Percentiles rank a stretch among this genome's conserved stretches.
phyloP scores from a whole-genome alignment of 2,888 invertebrate genomes.

The Dendrolimus houi region DNA sequence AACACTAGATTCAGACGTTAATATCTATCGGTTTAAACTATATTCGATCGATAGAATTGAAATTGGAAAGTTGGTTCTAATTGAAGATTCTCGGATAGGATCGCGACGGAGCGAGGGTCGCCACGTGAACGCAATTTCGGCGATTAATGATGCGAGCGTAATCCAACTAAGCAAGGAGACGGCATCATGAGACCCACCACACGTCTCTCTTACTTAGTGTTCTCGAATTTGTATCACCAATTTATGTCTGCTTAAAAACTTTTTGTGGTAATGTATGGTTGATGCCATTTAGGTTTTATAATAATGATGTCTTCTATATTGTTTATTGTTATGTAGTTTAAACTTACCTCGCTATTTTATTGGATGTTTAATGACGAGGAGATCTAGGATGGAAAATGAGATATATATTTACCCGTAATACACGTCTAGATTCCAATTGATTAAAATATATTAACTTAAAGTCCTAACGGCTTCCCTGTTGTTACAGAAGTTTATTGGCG shows the following conservation, averaged over 20 bases:
- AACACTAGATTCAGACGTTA: conserved; percentile 9
- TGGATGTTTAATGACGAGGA: too few species aligned
- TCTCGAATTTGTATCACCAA: conserved; percentile 28
- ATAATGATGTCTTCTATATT: neutral
- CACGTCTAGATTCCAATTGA: too few species aligned
- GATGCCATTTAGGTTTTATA: neutral
- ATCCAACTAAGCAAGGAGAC: conserved; percentile 63
- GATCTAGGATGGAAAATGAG: too few species aligned
- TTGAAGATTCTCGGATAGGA: conserved; percentile 52
- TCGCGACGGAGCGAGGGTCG: conserved; percentile 16
- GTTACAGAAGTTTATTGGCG: too few species aligned
- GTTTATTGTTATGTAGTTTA: too few species aligned
- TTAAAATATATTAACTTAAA: too few species aligned
- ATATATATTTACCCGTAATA: too few species aligned
- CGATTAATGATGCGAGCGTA: conserved; percentile 70
- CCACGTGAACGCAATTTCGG: conserved; percentile 62
- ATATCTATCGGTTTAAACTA: conserved; percentile 22
- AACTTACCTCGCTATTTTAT: too few species aligned
- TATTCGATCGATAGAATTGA: conserved; percentile 48
- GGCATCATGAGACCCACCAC: conserved; percentile 45
- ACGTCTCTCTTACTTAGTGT: conserved; percentile 41
- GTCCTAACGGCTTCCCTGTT: too few species aligned
- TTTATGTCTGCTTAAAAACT: neutral
- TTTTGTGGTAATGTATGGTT: neutral
- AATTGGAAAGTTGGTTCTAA: conserved; percentile 65